These are phyloP conservation scores for Mechanitis mazaeus DNA, from an alignment of 2,888 invertebrate genomes.

Conservation along the genomic window DNA sequence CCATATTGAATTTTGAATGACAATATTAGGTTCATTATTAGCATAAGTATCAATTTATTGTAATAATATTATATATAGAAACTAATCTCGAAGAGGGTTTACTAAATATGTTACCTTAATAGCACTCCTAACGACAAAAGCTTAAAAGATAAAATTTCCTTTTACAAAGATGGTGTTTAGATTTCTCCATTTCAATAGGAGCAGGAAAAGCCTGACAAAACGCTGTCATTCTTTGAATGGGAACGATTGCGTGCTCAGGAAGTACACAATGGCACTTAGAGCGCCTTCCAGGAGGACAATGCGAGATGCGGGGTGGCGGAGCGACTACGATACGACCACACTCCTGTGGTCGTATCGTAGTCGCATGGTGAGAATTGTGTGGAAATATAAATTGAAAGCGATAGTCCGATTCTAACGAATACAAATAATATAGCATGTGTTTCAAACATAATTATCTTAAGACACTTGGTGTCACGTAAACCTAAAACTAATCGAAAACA, in stretches of 20 bases:
- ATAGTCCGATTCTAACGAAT: conserved; percentile 6
- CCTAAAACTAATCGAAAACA: neutral
- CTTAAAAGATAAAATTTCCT: conserved; percentile 3
- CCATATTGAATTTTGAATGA: too few relatives aligned
- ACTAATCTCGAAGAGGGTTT: neutral
- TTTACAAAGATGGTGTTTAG: conserved; percentile 4
- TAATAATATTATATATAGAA: neutral
- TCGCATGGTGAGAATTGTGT: conserved; percentile 3
- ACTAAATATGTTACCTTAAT: neutral
- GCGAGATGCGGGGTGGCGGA: neutral
- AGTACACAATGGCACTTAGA: conserved; percentile 8
- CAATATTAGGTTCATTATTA: too few relatives aligned
- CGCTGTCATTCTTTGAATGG: conserved; percentile 16
- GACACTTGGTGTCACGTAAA: neutral
- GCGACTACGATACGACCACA: neutral
- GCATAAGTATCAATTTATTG: too few relatives aligned
- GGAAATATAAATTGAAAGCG: conserved; percentile 11
- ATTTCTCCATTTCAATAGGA: conserved; percentile 9
- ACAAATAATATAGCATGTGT: neutral
- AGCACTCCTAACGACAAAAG: neutral
- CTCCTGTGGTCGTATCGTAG: too few relatives aligned
- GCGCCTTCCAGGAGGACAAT: conserved; percentile 2
- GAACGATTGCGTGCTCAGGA: conserved; percentile 9
- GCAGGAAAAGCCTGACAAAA: conserved; percentile 20
- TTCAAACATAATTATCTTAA: conserved; percentile 3